These are phyloP conservation scores for Crossaster papposus DNA, from an alignment of 53 echinoderm and acorn worm genomes.

Conservation along the genomic window DNA sequence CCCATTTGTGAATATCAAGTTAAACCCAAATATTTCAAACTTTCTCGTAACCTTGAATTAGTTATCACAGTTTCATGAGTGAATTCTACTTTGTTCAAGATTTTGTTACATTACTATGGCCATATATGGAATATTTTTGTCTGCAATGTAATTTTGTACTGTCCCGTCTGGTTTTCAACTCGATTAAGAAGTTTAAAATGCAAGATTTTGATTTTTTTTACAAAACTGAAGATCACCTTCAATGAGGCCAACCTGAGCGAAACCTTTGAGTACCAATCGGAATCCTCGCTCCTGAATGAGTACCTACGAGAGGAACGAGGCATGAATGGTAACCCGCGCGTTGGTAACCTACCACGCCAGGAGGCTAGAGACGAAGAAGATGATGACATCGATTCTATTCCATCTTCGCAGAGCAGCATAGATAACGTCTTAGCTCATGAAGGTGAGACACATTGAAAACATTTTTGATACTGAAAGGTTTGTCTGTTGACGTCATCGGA, in stretches of 20 bases:
- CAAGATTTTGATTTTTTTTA: neutral
- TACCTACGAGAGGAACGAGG: slow-evolving; percentile 58
- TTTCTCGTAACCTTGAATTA: too few relatives aligned
- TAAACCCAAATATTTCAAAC: too few relatives aligned
- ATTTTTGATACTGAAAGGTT: neutral
- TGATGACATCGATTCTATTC: slow-evolving; percentile 28
- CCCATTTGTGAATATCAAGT: too few relatives aligned
- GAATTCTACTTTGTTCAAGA: too few relatives aligned
- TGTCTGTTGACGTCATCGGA: neutral
- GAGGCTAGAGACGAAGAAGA: slow-evolving; percentile 54
- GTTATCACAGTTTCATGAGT: too few relatives aligned
- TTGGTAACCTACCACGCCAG: slow-evolving; percentile 47
- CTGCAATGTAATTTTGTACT: too few relatives aligned
- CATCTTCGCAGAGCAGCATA: slow-evolving; percentile 27
- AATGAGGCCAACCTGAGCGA: slow-evolving; percentile 53
- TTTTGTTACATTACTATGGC: too few relatives aligned
- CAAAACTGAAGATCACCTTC: slow-evolving; percentile 48
- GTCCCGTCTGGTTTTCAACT: too few relatives aligned
- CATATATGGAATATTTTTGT: too few relatives aligned
- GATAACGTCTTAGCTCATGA: slow-evolving; percentile 57
- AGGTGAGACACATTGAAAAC: slow-evolving; percentile 1
- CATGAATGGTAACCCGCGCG: slow-evolving; percentile 57
- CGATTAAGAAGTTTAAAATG: too few relatives aligned
- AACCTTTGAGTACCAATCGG: slow-evolving; percentile 72
- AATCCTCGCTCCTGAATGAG: slow-evolving; percentile 52